Conservation (phyloP, 2,113 vertebrate genomes). For the Marcusenius ussheri region DNA sequence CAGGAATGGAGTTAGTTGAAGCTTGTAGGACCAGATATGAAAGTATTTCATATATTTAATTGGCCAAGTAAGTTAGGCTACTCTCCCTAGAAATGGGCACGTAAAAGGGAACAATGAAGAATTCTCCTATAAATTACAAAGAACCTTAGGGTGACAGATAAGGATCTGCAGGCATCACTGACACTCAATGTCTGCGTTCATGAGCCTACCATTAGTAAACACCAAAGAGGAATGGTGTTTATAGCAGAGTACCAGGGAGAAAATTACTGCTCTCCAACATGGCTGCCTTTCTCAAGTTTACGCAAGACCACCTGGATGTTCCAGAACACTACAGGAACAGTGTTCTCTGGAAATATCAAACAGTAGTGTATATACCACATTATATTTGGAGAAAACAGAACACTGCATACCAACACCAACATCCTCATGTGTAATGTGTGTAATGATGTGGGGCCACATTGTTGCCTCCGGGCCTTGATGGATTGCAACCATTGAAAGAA, state of each 20-base stretch:
- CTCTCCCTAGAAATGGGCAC: neutral
- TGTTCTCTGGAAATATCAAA: neutral
- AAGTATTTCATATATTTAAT: neutral
- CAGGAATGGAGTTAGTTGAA: neutral
- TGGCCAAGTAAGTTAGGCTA: neutral
- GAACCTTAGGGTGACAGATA: neutral
- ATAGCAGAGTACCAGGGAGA: neutral
- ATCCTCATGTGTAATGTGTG: neutral
- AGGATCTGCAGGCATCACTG: neutral
- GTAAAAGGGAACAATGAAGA: neutral
- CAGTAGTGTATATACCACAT: neutral
- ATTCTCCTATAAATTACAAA: neutral
- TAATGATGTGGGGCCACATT: neutral
- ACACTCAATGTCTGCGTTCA: neutral
- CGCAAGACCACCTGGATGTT: neutral
- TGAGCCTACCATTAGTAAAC: neutral
- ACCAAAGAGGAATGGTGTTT: neutral
- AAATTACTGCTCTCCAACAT: neutral
- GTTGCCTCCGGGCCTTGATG: neutral
- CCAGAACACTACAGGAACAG: neutral
- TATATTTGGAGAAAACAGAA: neutral
- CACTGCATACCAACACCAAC: neutral
- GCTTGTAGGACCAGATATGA: neutral
- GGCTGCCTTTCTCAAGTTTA: neutral
- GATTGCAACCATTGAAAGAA: neutral